Percentiles rank a stretch among this genome's conserved stretches.
These are phyloP conservation scores for Antheraea assamensis DNA, from an alignment of 2,888 invertebrate genomes.

Conservation along the genomic window DNA sequence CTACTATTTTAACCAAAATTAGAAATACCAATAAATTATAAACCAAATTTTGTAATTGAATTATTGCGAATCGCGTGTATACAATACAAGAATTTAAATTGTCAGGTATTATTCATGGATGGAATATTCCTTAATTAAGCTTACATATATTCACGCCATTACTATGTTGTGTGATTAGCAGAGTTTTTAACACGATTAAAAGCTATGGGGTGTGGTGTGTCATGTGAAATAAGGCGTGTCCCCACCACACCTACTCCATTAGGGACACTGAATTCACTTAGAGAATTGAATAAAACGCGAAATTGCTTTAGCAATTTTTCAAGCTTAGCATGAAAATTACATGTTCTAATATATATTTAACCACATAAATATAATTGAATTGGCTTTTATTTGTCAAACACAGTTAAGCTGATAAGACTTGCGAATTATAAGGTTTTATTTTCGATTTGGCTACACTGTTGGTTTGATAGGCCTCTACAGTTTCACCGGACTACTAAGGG, in stretches of 20 bases:
- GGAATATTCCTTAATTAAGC: too few relatives aligned
- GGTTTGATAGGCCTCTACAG: too few relatives aligned
- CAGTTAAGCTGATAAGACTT: too few relatives aligned
- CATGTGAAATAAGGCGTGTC: slow-evolving; percentile 3
- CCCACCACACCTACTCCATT: neutral
- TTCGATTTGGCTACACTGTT: too few relatives aligned
- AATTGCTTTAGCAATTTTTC: neutral
- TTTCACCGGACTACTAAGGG: too few relatives aligned
- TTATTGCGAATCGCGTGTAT: neutral
- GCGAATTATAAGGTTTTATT: too few relatives aligned
- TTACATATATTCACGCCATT: neutral
- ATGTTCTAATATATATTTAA: too few relatives aligned
- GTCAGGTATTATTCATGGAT: too few relatives aligned
- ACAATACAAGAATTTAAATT: neutral
- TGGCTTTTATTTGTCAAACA: too few relatives aligned
- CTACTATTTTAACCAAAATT: too few relatives aligned
- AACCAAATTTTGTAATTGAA: neutral
- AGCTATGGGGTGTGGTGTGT: slow-evolving; percentile 16
- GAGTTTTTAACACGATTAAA: neutral
- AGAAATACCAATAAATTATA: neutral
- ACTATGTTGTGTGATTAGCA: neutral
- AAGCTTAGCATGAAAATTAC: neutral
- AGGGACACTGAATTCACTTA: neutral
- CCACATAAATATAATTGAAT: too few relatives aligned
- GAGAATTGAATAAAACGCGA: neutral